phyloP scores from a whole-genome alignment of 2,888 invertebrate species.

The Pyrgus malvae region DNA sequence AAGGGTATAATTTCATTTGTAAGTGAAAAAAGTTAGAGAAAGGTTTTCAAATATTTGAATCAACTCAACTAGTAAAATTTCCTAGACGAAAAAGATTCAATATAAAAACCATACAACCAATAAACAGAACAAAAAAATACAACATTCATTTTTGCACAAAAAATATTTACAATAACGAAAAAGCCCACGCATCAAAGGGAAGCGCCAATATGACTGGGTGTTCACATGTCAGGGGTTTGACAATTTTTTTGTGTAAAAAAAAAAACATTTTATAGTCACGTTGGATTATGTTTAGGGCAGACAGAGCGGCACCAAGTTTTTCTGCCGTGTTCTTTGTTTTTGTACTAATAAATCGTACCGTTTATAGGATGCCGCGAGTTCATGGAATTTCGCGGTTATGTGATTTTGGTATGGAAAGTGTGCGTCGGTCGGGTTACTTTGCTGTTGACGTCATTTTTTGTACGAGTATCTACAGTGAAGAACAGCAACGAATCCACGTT shows the following conservation, averaged over 20 bases:
- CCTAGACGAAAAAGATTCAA: no score
- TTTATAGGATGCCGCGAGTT: conserved; percentile 18
- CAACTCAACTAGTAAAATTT: no score
- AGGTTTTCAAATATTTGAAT: no score
- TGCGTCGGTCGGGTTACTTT: no score
- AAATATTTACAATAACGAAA: conserved; percentile 37
- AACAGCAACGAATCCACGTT: no score
- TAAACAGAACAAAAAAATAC: neutral
- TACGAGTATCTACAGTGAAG: neutral
- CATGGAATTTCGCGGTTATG: conserved; percentile 26
- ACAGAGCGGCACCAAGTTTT: conserved; percentile 70
- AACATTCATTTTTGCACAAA: conserved; percentile 6
- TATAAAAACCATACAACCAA: no score
- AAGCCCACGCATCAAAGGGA: conserved; percentile 56
- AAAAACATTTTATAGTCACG: conserved; percentile 52
- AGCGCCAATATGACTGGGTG: conserved; percentile 46
- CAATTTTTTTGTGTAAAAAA: conserved; percentile 54
- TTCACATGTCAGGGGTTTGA: conserved; percentile 52
- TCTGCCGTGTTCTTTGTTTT: conserved; percentile 49
- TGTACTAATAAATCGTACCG: conserved; percentile 52
- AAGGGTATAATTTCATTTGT: no score
- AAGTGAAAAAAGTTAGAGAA: no score
- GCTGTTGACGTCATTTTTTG: neutral
- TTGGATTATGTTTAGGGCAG: conserved; percentile 49
- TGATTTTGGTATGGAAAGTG: conserved; percentile 8